A percentile compares a stretch with the other conserved stretches of the same genome.
These are phyloP conservation scores for Lymantria monacha DNA, from an alignment of 2,888 invertebrate species.

Conservation along the genomic window DNA sequence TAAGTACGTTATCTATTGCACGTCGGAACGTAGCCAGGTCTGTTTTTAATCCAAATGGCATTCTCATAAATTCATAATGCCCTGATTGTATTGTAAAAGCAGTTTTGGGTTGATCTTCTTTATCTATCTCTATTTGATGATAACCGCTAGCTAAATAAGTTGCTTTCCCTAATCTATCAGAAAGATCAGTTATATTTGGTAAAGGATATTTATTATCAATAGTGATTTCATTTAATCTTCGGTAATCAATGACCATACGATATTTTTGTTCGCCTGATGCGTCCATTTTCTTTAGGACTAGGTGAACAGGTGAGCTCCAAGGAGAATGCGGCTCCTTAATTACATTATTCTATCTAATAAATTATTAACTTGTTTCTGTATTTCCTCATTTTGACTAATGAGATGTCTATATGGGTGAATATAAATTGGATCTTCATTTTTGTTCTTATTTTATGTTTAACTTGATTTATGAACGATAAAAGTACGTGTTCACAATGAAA, in stretches of 20 bases:
- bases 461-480: neutral
- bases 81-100: neutral
- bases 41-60: neutral
- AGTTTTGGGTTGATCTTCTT: neutral
- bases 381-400: neutral
- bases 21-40: neutral
- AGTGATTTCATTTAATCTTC: constrained; percentile 28
- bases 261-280: constrained; percentile 1
- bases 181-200: constrained; percentile 22
- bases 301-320: neutral
- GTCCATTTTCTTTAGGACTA: neutral
- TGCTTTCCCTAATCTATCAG: constrained; percentile 21
- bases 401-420: neutral
- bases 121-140: constrained; percentile 5
- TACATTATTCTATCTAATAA: neutral
- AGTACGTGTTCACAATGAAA: constrained; percentile 1
- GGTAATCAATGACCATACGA: constrained; percentile 47
- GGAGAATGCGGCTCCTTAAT: neutral
- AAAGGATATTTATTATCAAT: constrained; percentile 18
- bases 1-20: neutral
- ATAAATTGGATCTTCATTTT: neutral
- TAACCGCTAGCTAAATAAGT: constrained; percentile 5
- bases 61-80: neutral
- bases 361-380: neutral
- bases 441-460: neutral